phyloP scores from a whole-genome alignment of 2,797 vertebrate species.

The Neomorphus geoffroyi region DNA sequence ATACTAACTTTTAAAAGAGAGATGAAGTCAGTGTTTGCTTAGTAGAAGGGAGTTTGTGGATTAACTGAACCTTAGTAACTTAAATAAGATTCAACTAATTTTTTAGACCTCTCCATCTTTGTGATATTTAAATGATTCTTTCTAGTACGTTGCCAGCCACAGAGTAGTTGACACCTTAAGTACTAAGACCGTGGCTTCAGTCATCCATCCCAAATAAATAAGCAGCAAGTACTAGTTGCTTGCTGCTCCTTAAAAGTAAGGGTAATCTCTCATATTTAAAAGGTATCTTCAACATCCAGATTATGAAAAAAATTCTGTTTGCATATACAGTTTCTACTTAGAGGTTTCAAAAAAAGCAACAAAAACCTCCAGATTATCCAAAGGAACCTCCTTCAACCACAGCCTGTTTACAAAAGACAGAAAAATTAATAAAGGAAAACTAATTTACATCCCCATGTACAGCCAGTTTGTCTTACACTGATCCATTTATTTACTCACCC shows the following conservation, averaged over 20 bases:
- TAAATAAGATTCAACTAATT: not conserved
- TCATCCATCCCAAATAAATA: not conserved
- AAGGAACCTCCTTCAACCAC: not conserved
- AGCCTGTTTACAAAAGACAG: not conserved
- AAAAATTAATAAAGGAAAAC: not conserved
- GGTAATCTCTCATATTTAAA: not conserved
- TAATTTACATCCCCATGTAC: not conserved
- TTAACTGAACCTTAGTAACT: not conserved
- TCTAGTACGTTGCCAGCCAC: not conserved
- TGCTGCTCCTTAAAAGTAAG: not conserved
- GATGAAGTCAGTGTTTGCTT: not conserved
- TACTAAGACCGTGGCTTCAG: not conserved
- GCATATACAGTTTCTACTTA: not conserved
- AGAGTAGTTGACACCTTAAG: not conserved
- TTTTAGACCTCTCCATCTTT: not conserved
- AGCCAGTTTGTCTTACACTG: not conserved
- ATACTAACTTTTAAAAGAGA: not conserved
- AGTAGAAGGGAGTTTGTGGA: not conserved
- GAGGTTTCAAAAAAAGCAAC: not conserved
- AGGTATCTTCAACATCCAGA: not conserved
- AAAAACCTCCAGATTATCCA: accelerated
- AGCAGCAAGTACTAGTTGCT: not conserved
- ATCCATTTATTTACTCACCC: not conserved
- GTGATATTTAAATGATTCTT: not conserved
- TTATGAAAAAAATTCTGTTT: not conserved